Conservation (phyloP, 2,797 vertebrate species). For the Pseudopleuronectes americanus region DNA sequence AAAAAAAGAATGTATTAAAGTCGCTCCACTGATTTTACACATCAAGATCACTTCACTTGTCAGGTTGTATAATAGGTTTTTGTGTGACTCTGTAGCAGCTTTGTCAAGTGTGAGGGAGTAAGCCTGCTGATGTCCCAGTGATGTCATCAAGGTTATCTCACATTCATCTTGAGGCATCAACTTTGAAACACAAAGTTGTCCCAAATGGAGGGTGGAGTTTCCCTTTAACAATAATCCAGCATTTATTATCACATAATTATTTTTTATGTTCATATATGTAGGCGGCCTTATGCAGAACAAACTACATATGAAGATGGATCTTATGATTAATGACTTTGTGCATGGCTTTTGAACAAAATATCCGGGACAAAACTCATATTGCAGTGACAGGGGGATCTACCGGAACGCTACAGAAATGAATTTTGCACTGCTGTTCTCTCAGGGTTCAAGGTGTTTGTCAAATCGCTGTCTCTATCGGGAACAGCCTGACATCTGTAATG, state of each 20-base stretch:
- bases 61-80: background rate
- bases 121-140: slow-evolving; percentile 4
- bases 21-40: background rate
- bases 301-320: background rate
- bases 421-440: slow-evolving; percentile 63
- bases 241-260: background rate
- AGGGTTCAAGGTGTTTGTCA: slow-evolving; percentile 78
- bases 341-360: slow-evolving; percentile 40
- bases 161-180: background rate
- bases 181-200: background rate
- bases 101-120: background rate
- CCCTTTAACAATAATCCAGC: too few species aligned
- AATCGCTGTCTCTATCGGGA: slow-evolving; percentile 74
- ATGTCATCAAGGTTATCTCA: background rate
- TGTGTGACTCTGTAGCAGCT: background rate
- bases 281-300: background rate
- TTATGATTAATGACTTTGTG: slow-evolving; percentile 32
- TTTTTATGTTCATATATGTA: background rate
- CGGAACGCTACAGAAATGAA: slow-evolving; percentile 62
- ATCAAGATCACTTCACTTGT: background rate
- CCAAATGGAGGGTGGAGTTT: too few species aligned
- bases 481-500: slow-evolving; percentile 78
- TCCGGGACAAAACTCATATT: slow-evolving; percentile 37
- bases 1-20: background rate
- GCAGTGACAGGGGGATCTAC: slow-evolving; percentile 52